Percentiles rank a stretch among this genome's conserved stretches.
Conservation (phyloP, 2,888 invertebrate genomes). For the Azorinus chamasolen region DNA sequence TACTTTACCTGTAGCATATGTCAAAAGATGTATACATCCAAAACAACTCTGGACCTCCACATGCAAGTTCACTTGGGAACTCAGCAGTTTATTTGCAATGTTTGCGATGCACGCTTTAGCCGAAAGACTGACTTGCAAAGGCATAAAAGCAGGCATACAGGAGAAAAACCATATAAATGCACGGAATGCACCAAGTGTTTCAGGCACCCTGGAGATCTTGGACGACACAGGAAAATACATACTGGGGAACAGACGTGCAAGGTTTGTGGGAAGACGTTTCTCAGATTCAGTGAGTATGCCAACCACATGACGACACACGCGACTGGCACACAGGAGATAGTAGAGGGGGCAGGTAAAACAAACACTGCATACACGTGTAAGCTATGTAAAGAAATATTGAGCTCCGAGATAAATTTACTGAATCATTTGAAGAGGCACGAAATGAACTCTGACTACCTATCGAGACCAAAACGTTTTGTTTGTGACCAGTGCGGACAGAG, state of each 20-base stretch:
- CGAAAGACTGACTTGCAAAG: constrained; percentile 23
- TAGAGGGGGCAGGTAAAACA: too few relatives aligned
- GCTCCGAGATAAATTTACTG: too few relatives aligned
- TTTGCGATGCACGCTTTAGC: constrained; percentile 27
- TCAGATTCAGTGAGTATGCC: constrained; percentile 13
- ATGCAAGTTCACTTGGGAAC: constrained; percentile 30
- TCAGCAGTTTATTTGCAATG: constrained; percentile 19
- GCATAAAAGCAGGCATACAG: constrained; percentile 23
- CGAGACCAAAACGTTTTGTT: not conserved
- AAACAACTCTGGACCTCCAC: constrained; percentile 13
- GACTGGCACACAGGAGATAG: not conserved
- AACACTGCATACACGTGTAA: too few relatives aligned
- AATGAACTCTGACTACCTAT: too few relatives aligned
- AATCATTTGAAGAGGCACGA: too few relatives aligned
- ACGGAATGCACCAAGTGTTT: constrained; percentile 13
- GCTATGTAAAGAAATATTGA: too few relatives aligned
- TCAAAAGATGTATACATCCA: not conserved
- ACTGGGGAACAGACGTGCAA: constrained; percentile 28
- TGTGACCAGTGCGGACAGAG: constrained; percentile 14
- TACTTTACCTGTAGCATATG: constrained; percentile 15
- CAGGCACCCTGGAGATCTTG: constrained; percentile 17
- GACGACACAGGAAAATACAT: constrained; percentile 23
- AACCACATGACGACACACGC: constrained; percentile 23
- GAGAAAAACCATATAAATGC: constrained; percentile 34
- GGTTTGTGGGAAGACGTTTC: constrained; percentile 19